phyloP scores from a whole-genome alignment of 2,797 vertebrate species.

The Chaenodraco wilsoni region DNA sequence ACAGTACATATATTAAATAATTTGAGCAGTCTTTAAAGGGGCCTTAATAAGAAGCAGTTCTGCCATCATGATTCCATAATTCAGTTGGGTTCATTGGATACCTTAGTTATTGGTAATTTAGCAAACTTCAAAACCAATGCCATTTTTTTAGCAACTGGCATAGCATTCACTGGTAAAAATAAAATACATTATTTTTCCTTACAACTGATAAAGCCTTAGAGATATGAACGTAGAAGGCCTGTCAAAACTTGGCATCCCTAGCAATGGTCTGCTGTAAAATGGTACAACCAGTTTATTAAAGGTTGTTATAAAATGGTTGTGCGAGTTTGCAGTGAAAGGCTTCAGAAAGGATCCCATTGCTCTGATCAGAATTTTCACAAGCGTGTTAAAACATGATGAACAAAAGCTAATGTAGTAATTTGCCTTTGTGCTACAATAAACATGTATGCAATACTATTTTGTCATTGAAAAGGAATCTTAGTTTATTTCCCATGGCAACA shows the following conservation, averaged over 20 bases:
- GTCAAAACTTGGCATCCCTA: not conserved
- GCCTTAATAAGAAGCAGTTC: not conserved
- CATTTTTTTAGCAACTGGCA: not conserved
- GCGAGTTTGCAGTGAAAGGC: too few relatives aligned
- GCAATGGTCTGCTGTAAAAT: not conserved
- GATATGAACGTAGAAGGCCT: not conserved
- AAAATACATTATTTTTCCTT: not conserved
- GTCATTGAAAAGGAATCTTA: not conserved
- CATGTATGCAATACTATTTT: not conserved
- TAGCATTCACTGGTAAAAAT: not conserved
- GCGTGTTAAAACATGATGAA: too few relatives aligned
- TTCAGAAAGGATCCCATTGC: too few relatives aligned
- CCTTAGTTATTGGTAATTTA: not conserved
- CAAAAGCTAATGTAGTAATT: too few relatives aligned
- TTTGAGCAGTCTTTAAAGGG: not conserved
- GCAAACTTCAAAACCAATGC: not conserved
- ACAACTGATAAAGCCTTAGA: not conserved
- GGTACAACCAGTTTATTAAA: conserved; percentile 5
- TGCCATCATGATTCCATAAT: not conserved
- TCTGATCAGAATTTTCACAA: too few relatives aligned
- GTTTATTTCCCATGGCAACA: not conserved
- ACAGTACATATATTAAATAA: not conserved
- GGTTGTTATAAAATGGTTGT: not conserved
- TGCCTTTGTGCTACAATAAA: not conserved
- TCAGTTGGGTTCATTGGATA: not conserved